Base-by-base conservation (phyloP, 2,888 invertebrate genomes). In the Steromphala cineraria region DNA sequence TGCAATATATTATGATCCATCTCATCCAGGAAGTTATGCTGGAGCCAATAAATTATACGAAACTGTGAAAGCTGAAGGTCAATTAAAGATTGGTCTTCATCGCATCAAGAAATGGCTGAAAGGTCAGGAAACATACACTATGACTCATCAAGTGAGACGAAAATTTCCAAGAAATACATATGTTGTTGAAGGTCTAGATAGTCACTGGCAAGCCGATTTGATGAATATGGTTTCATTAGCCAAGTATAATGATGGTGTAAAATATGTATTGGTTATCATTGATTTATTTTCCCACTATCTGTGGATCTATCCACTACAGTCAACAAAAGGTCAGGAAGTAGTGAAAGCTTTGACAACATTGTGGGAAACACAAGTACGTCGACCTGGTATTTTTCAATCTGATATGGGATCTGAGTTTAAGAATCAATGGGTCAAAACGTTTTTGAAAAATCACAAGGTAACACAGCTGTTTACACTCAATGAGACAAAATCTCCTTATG, bases 201-300 rank as follows among this genome's bases (percentile, higher is more conserved):
- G 46, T 40, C 74, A 46, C 10, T 74, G 74, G 74, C 74, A 74
- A 40, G 36, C 74, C n/a, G 52, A 74, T 74, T 46, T 74, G 10
- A 74, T 74, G 36, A 46, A 74, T 52, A 74, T 74, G 74, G 40
- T 24, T 17, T 40, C 40, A 5, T 19, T 40, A 46, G 17, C 74
- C 19, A 17, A 74, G 52, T 74, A 74, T 46, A 74, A 74, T 74
- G 74, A 74, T 10, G 74, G 74, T 1, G 40, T 74, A 8, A 74
- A 40, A 31, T 67, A 67, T 28, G 8, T 28, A 24, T 13, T 67
- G 21, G 31, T 67, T 2, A 24, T 67, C 17, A 74, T 74, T 0
- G 74, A 74, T 74, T 17, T 74, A 46, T 74, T 74, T n/a, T 74
- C 74, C 0, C n/a, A 40, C 10, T 74, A 74, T 19, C n/a, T 74